Conservation (phyloP, 2,888 invertebrate genomes). For the Drosophila peninsularis region DNA sequence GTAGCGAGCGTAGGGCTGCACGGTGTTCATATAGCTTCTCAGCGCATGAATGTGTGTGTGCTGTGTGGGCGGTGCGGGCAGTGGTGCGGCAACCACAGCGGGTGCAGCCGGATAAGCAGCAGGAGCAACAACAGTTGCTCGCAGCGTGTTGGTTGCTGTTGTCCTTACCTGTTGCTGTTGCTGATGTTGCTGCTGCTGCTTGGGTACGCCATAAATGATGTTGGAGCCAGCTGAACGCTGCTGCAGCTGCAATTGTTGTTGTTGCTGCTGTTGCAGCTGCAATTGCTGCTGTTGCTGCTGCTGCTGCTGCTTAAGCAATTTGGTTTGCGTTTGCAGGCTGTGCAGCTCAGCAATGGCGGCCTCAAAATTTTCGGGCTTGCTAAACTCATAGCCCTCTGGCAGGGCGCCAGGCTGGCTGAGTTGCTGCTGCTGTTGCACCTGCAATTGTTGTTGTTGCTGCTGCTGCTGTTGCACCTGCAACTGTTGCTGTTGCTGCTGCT, state of each 20-base stretch:
- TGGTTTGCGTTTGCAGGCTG: slow-evolving; percentile 71
- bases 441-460: slow-evolving; percentile 25
- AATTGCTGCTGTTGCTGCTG: slow-evolving; percentile 30
- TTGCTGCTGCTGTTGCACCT: slow-evolving; percentile 23
- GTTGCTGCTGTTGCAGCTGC: slow-evolving; percentile 27
- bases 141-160: slow-evolving; percentile 4
- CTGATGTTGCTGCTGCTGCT: slow-evolving; percentile 39
- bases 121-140: slow-evolving; percentile 19
- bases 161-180: slow-evolving; percentile 32
- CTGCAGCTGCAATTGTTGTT: slow-evolving; percentile 27
- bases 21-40: slow-evolving; percentile 75
- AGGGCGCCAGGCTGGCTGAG: slow-evolving; percentile 44
- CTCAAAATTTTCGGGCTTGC: slow-evolving; percentile 72
- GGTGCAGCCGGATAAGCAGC: slow-evolving; percentile 19
- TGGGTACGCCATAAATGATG: slow-evolving; percentile 61
- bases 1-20: slow-evolving; percentile 77
- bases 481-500: slow-evolving; percentile 10
- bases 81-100: slow-evolving; percentile 18
- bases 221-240: slow-evolving; percentile 16
- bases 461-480: slow-evolving; percentile 10
- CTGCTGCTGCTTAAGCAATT: slow-evolving; percentile 56
- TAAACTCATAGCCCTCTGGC: slow-evolving; percentile 75
- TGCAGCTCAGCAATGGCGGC: slow-evolving; percentile 77
- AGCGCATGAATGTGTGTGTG: slow-evolving; percentile 68
- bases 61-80: slow-evolving; percentile 58